Evolutionary conservation across 2,888 invertebrate genomes (phyloP).

Genomic region (Amiota communis): DNA sequence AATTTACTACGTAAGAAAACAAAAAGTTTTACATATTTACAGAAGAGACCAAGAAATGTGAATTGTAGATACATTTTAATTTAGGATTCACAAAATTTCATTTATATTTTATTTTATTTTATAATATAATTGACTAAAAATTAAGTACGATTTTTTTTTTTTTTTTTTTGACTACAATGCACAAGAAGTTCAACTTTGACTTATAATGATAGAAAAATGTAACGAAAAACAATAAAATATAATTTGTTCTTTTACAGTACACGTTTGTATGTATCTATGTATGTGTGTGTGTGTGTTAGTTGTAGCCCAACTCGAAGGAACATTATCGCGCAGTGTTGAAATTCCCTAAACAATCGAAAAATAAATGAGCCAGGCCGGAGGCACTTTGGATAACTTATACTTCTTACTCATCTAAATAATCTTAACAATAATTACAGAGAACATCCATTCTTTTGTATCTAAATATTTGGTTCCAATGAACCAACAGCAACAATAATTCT

Average conservation of each 20-base stretch:
- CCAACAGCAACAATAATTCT: background rate
- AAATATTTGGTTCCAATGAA: background rate
- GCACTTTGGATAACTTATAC: slow-evolving; percentile 18
- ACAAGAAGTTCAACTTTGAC: slow-evolving; percentile 4
- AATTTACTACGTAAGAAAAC: too few species aligned
- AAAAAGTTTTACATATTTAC: slow-evolving; percentile 2
- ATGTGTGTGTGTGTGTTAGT: background rate
- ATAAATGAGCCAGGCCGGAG: background rate
- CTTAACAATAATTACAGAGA: too few species aligned
- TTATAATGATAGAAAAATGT: background rate
- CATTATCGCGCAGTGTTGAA: background rate
- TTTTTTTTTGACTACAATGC: slow-evolving; percentile 17
- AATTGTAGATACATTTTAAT: background rate
- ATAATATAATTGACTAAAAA: background rate
- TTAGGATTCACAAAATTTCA: too few species aligned
- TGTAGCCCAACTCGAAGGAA: slow-evolving; percentile 1
- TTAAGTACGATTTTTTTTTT: slow-evolving; percentile 22
- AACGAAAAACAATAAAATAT: background rate
- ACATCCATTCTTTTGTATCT: too few species aligned
- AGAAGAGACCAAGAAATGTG: background rate
- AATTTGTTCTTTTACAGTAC: too few species aligned
- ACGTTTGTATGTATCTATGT: background rate
- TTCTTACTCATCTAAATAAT: background rate
- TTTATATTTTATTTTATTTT: background rate
- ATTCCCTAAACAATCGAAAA: background rate